A percentile compares a stretch with the other conserved stretches of the same genome.
Conservation (phyloP, 2,797 vertebrate genomes). For the Pelobates cultripes region DNA sequence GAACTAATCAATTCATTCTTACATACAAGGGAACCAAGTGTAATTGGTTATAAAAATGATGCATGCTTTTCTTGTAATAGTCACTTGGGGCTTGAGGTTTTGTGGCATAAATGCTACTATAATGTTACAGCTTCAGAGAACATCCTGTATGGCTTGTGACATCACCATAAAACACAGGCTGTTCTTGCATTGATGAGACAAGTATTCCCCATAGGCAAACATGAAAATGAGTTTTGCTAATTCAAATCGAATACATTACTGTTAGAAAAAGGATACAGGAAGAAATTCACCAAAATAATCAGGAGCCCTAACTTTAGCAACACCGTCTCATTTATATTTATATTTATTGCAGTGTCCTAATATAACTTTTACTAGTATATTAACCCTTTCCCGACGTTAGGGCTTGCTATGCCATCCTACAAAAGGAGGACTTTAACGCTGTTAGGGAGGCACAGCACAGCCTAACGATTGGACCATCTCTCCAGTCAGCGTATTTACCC, state of each 20-base stretch:
- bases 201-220: constrained; percentile 20
- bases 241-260: neutral
- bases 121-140: neutral
- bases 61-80: neutral
- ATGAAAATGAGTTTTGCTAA: constrained; percentile 12
- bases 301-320: no score
- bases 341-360: no score
- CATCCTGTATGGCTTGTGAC: constrained; percentile 10
- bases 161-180: constrained; percentile 1
- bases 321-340: no score
- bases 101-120: neutral
- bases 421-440: no score
- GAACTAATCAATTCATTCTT: neutral
- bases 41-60: constrained; percentile 1
- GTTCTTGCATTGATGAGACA: constrained; percentile 17
- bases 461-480: no score
- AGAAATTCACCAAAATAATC: neutral
- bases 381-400: no score
- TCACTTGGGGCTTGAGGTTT: neutral
- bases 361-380: no score
- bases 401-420: no score
- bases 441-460: no score
- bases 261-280: neutral
- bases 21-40: neutral
- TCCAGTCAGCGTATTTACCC: no score